These are phyloP conservation scores for Sciaenops ocellatus DNA, from an alignment of 2,797 vertebrate species.

Conservation along the genomic window DNA sequence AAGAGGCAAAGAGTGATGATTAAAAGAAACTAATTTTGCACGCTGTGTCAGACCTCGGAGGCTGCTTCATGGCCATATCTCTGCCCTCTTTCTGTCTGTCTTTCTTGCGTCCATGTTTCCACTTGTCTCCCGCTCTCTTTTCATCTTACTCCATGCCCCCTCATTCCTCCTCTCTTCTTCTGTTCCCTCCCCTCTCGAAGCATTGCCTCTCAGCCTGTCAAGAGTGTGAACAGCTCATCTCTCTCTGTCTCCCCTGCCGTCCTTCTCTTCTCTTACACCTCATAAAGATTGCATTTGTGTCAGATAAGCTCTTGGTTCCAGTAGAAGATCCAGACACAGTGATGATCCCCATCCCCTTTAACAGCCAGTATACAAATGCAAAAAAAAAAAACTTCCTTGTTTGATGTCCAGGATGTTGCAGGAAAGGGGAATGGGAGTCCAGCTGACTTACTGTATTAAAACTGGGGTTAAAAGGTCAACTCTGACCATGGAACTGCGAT, in stretches of 20 bases:
- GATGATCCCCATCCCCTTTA: neutral
- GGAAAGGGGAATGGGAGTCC: slow-evolving; percentile 6
- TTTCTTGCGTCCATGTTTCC: neutral
- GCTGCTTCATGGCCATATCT: neutral
- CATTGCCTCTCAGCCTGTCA: neutral
- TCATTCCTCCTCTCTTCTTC: neutral
- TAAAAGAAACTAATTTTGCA: neutral
- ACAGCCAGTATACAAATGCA: slow-evolving; percentile 5
- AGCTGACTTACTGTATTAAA: neutral
- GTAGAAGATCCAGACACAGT: neutral
- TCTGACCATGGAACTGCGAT: neutral
- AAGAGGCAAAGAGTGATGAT: neutral
- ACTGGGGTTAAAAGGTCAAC: slow-evolving; percentile 36
- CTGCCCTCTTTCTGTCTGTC: slow-evolving; percentile 20
- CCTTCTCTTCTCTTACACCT: slow-evolving; percentile 17
- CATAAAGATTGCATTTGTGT: slow-evolving; percentile 28
- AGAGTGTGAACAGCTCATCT: slow-evolving; percentile 1
- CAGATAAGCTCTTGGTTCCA: slow-evolving; percentile 18
- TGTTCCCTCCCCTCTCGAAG: neutral
- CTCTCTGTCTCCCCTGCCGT: neutral
- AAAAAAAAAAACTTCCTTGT: neutral
- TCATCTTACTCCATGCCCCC: neutral
- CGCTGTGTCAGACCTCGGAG: neutral
- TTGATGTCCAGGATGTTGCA: slow-evolving; percentile 24
- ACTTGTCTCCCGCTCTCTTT: neutral